Evolutionary conservation across 1,140 invertebrate genomes (phyloP).

Genomic region (Macrotrachela quadricornifera): DNA sequence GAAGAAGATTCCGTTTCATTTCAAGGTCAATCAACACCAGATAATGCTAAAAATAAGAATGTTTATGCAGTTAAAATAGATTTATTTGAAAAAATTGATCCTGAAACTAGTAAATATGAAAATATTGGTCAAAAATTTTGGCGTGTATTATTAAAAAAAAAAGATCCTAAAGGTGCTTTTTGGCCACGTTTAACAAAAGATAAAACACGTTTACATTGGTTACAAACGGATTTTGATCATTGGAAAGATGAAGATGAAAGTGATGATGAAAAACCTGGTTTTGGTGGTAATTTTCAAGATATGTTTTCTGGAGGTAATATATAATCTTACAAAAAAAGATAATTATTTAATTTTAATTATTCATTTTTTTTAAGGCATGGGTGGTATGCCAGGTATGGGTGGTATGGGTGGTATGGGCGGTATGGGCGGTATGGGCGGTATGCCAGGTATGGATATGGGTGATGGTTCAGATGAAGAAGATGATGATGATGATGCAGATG

Average conservation of each 20-base stretch:
- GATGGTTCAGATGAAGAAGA: too few relatives aligned
- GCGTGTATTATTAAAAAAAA: not conserved
- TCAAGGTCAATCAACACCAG: too few relatives aligned
- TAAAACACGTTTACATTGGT: not conserved
- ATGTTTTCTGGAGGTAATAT: too few relatives aligned
- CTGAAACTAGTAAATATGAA: not conserved
- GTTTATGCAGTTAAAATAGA: not conserved
- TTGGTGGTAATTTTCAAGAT: not conserved
- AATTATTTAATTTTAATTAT: too few relatives aligned
- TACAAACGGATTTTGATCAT: not conserved
- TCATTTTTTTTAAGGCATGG: too few relatives aligned
- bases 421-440: too few relatives aligned
- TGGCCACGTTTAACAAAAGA: not conserved
- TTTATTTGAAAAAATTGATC: not conserved
- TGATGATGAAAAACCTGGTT: not conserved
- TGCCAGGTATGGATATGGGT: too few relatives aligned
- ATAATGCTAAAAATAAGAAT: not conserved
- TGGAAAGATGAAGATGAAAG: not conserved
- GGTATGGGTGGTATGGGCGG: too few relatives aligned
- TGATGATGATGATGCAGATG: too few relatives aligned
- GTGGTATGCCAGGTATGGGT: too few relatives aligned
- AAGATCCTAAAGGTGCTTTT: not conserved
- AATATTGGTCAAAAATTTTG: not conserved
- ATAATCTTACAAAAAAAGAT: too few relatives aligned
- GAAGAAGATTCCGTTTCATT: too few relatives aligned